A percentile compares a stretch with the other conserved stretches of the same genome.
phyloP scores from a whole-genome alignment of 2,797 vertebrate species.

The Eulemur albifrons region DNA sequence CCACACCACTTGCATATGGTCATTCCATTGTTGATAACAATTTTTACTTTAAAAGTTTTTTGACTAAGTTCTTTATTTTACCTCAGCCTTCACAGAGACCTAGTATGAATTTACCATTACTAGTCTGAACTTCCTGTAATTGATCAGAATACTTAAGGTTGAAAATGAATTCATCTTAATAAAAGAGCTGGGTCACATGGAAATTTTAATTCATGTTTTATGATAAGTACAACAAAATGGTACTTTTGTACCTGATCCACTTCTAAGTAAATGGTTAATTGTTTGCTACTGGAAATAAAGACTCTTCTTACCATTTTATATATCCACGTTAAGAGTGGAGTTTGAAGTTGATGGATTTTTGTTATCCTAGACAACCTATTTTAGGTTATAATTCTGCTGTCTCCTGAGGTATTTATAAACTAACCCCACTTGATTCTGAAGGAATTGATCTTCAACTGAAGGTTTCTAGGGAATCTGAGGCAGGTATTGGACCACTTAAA shows the following conservation, averaged over 20 bases:
- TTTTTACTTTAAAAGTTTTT: not conserved
- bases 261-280: not conserved
- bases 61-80: not conserved
- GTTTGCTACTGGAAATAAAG: not conserved
- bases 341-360: not conserved
- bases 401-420: not conserved
- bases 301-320: not conserved
- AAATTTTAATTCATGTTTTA: not conserved
- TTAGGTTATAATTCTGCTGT: not conserved
- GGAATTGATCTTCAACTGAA: not conserved
- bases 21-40: not conserved
- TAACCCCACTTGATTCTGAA: not conserved
- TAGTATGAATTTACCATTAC: not conserved
- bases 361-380: not conserved
- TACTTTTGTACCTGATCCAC: not conserved
- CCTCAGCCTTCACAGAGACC: not conserved
- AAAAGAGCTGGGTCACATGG: not conserved
- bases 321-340: not conserved
- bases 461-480: not conserved
- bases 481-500: not conserved
- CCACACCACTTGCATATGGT: not conserved
- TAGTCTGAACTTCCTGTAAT: not conserved
- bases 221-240: not conserved
- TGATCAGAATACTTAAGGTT: not conserved
- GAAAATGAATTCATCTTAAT: not conserved